Percentiles rank a stretch among this genome's conserved stretches.
These are phyloP conservation scores for Hydraecia micacea DNA, from an alignment of 2,888 invertebrate species.

Conservation along the genomic window DNA sequence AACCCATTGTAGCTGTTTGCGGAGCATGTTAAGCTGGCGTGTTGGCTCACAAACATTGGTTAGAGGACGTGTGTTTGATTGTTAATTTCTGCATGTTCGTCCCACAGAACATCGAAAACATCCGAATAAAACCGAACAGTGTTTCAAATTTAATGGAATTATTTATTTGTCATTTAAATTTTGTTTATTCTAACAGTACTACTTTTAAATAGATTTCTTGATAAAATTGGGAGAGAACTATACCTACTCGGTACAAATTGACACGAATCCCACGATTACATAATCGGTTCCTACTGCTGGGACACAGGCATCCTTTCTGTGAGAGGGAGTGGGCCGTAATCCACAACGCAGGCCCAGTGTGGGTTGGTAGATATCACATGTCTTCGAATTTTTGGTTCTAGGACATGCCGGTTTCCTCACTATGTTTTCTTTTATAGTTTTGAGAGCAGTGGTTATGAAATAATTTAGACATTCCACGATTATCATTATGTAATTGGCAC, in stretches of 20 bases:
- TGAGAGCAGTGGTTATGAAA: too few relatives aligned
- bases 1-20: constrained; percentile 12
- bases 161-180: background rate
- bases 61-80: constrained; percentile 33
- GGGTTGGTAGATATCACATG: too few relatives aligned
- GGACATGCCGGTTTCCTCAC: too few relatives aligned
- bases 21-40: background rate
- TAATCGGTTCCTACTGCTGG: too few relatives aligned
- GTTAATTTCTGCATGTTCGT: constrained; percentile 16
- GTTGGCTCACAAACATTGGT: constrained; percentile 16
- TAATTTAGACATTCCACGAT: background rate
- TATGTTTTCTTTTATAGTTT: too few relatives aligned
- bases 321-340: too few relatives aligned
- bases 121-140: background rate
- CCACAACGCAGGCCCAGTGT: too few relatives aligned
- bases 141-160: background rate
- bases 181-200: background rate
- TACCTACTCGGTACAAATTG: too few relatives aligned
- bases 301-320: too few relatives aligned
- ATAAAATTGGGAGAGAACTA: background rate
- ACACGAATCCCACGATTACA: background rate
- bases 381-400: too few relatives aligned
- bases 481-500: background rate
- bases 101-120: background rate
- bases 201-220: background rate